Conservation (phyloP, 1,140 invertebrate genomes). For the Apis dorsata region DNA sequence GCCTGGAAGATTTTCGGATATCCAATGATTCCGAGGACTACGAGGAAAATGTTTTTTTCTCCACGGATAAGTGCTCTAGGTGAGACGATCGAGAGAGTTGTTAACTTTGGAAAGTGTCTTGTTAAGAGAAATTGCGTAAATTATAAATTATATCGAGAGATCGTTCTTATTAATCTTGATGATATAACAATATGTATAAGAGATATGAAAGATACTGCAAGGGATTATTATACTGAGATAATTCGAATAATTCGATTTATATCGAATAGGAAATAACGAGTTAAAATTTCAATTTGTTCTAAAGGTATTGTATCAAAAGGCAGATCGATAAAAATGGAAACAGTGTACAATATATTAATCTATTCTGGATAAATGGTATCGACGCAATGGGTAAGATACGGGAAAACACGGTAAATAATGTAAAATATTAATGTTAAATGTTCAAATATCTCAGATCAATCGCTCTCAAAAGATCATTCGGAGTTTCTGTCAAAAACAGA, state of each 20-base stretch:
- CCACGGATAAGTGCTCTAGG: constrained; percentile 9
- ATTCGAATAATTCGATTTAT: background rate
- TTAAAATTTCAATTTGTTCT: background rate
- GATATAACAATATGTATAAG: too few relatives aligned
- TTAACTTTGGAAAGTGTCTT: background rate
- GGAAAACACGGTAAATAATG: too few relatives aligned
- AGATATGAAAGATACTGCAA: too few relatives aligned
- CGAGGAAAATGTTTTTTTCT: background rate
- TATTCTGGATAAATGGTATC: constrained; percentile 22
- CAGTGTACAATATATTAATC: constrained; percentile 32
- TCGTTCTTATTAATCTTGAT: too few relatives aligned
- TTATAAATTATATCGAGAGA: too few relatives aligned
- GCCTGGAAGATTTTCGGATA: background rate
- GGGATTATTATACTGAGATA: too few relatives aligned
- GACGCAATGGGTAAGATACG: constrained; percentile 5
- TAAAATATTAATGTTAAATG: too few relatives aligned
- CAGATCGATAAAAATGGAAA: background rate
- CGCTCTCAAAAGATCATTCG: background rate
- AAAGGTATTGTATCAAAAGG: constrained; percentile 55
- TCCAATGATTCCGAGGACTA: background rate
- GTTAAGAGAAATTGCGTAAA: too few relatives aligned
- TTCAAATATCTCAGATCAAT: constrained; percentile 25
- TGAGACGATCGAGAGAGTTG: background rate
- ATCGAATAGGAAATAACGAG: background rate
- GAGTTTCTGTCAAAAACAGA: background rate